Conservation (phyloP, 1,140 invertebrate species). For the Papilio glaucus region DNA sequence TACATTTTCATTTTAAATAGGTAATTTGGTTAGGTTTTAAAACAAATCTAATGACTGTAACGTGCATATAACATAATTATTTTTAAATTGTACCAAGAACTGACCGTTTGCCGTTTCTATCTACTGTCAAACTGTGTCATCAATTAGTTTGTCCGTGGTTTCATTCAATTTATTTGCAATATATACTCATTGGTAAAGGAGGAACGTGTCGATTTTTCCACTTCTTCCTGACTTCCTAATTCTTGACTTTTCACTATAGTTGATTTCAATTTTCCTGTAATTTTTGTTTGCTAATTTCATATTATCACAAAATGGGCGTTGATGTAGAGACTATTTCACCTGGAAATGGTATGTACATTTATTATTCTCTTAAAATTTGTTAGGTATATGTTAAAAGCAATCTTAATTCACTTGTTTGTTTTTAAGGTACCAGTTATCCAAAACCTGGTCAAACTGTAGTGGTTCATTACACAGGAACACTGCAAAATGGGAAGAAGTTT, state of each 20-base stretch:
- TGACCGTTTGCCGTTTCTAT: too few species aligned
- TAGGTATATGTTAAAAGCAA: not conserved
- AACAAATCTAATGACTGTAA: too few species aligned
- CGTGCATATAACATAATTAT: too few species aligned
- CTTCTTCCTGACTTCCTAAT: not conserved
- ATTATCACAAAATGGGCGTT: conserved; percentile 87
- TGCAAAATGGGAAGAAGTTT: conserved; percentile 93
- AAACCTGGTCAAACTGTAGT: conserved; percentile 96
- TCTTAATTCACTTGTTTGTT: conserved; percentile 23
- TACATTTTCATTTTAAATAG: too few species aligned
- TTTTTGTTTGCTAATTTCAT: conserved; percentile 33
- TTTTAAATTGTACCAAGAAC: too few species aligned
- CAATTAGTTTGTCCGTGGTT: too few species aligned
- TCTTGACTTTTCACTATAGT: not conserved
- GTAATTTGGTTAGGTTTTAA: too few species aligned
- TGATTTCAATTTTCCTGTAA: conserved; percentile 24
- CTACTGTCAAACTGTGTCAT: too few species aligned
- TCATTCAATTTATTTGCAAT: too few species aligned
- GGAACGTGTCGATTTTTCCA: too few species aligned
- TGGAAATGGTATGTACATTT: conserved; percentile 87
- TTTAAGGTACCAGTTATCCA: conserved; percentile 93
- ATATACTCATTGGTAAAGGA: too few species aligned
- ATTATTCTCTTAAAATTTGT: too few species aligned
- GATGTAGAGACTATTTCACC: conserved; percentile 88
- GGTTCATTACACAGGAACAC: conserved; percentile 96